Base-by-base conservation (phyloP, 2,888 invertebrate species). In the Drosophila nr. perissopoda region DNA sequence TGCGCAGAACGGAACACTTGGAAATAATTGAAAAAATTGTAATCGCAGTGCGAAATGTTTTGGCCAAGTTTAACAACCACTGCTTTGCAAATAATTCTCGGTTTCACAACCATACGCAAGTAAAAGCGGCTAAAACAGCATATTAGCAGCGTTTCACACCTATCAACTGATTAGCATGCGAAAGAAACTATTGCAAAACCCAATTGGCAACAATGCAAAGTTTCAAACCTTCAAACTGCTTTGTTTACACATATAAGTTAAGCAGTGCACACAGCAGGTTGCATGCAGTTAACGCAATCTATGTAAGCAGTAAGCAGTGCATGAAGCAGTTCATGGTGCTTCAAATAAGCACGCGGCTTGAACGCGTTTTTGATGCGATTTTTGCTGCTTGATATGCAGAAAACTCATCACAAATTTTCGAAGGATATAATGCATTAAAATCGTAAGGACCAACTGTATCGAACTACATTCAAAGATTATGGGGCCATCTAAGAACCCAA, bases 261-360 rank as follows among this genome's bases (percentile, higher is more conserved):
- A 36, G 42, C 42, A 42, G 42, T 21, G 21, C 21, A 40, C 0
- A 0, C 0, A 34, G 25, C 18, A 53, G 34, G 3, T 34, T 25
- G 4, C 4, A 27, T 54, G 36, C 36, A 27, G 11, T 29, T 13
- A 2, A 27, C 16, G 0, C 25, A 4, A 0, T 1, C 4, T 1
- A 25, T 27, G 49, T 27, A 29, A 38, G 7, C 13, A 21, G 31
- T 31, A 31, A 11, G 27, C 54, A 54, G 36, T 52, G 29, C 4
- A 8, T 4, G 0, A 4, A 18, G 38, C 38, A 18, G 38, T 25
- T 16, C 2, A 25, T 8, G 1, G 4, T 4, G 0, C 25, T 4
- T 25, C 1, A 45, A 16, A 4, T 3, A 25, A 33, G 21, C 13
- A 2, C 2, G 33, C 21, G 16, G 10, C 0, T 53, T 54, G 36